Evolutionary conservation across 2,888 invertebrate species (phyloP).

Genomic region (Trileptium ribeirensis): DNA sequence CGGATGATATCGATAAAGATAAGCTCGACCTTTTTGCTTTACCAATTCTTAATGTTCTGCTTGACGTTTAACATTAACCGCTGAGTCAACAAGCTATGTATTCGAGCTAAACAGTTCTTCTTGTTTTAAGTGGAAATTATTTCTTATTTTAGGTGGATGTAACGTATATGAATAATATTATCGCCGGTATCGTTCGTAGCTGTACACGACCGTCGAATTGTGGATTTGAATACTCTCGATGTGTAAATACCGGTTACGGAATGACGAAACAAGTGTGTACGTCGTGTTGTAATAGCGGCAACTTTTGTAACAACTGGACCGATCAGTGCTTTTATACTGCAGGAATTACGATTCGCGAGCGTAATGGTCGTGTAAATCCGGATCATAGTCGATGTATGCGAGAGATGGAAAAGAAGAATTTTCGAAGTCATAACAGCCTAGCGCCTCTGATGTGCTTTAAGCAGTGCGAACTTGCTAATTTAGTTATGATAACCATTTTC

Average conservation of each 20-base stretch:
- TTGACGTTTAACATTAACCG: too few relatives aligned
- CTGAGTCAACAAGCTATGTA: too few relatives aligned
- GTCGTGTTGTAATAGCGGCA: not conserved
- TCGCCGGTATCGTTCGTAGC: not conserved
- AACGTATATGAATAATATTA: not conserved
- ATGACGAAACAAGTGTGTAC: not conserved
- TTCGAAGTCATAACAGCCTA: too few relatives aligned
- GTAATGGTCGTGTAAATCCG: not conserved
- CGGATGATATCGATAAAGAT: too few relatives aligned
- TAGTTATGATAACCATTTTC: too few relatives aligned
- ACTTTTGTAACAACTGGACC: not conserved
- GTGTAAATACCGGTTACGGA: not conserved
- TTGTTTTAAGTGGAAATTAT: too few relatives aligned
- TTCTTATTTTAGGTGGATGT: not conserved
- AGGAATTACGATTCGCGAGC: not conserved
- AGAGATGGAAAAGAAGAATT: too few relatives aligned
- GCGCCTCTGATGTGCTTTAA: too few relatives aligned
- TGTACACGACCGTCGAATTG: not conserved
- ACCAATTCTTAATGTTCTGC: too few relatives aligned
- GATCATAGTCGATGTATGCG: not conserved
- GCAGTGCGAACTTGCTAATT: too few relatives aligned
- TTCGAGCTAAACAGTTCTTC: too few relatives aligned
- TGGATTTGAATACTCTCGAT: not conserved
- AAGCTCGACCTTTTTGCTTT: too few relatives aligned
- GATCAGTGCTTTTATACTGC: not conserved